Evolutionary conservation across 2,888 invertebrate genomes (phyloP).

Genomic region (Periphyllus acericola): DNA sequence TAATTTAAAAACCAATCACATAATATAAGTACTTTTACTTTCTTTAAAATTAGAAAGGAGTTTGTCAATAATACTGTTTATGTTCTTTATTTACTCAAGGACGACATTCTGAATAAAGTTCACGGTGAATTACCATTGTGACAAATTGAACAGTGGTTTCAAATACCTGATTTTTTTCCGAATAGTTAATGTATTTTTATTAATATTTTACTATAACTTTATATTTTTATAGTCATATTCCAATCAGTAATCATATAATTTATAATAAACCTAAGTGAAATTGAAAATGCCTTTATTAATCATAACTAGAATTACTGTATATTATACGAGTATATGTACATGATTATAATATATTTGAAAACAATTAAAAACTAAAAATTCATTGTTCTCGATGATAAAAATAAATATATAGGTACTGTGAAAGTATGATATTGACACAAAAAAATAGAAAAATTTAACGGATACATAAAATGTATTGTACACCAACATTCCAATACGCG

Average conservation of each 20-base stretch:
- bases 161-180: not conserved
- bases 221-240: not conserved
- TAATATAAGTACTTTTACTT: not conserved
- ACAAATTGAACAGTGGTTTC: not conserved
- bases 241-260: not conserved
- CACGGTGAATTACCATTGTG: conserved; percentile 9
- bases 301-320: too few relatives aligned
- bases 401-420: too few relatives aligned
- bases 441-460: too few relatives aligned
- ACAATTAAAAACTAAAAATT: too few relatives aligned
- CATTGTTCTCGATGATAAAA: too few relatives aligned
- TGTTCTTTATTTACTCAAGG: conserved; percentile 14
- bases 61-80: not conserved
- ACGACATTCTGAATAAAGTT: conserved; percentile 17
- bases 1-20: not conserved
- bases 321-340: not conserved
- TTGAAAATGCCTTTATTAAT: not conserved
- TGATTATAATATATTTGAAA: too few relatives aligned
- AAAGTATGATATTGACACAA: too few relatives aligned
- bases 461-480: too few relatives aligned
- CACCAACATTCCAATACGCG: too few relatives aligned
- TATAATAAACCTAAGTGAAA: not conserved
- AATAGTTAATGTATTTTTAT: not conserved
- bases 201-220: not conserved
- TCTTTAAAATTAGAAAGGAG: conserved; percentile 16